These are phyloP conservation scores for Daubentonia madagascariensis DNA, from an alignment of 2,113 vertebrate species.

Conservation along the genomic window DNA sequence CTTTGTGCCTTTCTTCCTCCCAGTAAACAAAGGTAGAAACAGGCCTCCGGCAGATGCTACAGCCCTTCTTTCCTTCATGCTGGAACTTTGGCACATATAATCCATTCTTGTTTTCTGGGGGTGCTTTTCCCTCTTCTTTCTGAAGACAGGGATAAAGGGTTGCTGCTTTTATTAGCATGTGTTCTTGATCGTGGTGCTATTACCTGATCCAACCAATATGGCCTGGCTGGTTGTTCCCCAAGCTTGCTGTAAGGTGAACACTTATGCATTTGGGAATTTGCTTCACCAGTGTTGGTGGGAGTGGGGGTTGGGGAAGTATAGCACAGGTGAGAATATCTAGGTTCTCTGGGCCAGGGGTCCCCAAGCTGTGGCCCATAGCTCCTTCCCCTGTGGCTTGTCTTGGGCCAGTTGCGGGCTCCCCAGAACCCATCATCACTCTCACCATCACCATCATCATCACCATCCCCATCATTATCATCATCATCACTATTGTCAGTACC, in stretches of 20 bases:
- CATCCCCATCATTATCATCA: accelerated
- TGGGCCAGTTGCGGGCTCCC: background rate
- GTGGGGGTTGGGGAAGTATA: no score
- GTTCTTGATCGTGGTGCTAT: background rate
- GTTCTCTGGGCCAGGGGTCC: background rate
- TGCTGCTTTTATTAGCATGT: background rate
- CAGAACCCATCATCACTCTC: accelerated
- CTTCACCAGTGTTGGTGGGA: background rate
- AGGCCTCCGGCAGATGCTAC: background rate
- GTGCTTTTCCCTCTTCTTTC: background rate
- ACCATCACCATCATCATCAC: accelerated
- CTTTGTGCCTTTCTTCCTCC: background rate
- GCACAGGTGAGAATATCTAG: background rate
- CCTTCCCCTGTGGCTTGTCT: background rate
- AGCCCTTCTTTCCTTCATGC: background rate
- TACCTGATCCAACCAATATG: background rate
- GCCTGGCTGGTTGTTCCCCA: background rate
- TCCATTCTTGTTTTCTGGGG: background rate
- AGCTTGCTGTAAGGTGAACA: background rate
- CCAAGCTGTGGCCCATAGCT: background rate
- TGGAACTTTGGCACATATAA: accelerated
- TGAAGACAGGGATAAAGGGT: background rate
- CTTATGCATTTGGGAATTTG: background rate
- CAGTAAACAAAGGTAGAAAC: background rate
- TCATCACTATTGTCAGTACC: accelerated